A percentile compares a stretch with the other conserved stretches of the same genome.
Conservation (phyloP, 37 sponge, comb jelly and placozoan genomes). For the Sycon ciliatum region DNA sequence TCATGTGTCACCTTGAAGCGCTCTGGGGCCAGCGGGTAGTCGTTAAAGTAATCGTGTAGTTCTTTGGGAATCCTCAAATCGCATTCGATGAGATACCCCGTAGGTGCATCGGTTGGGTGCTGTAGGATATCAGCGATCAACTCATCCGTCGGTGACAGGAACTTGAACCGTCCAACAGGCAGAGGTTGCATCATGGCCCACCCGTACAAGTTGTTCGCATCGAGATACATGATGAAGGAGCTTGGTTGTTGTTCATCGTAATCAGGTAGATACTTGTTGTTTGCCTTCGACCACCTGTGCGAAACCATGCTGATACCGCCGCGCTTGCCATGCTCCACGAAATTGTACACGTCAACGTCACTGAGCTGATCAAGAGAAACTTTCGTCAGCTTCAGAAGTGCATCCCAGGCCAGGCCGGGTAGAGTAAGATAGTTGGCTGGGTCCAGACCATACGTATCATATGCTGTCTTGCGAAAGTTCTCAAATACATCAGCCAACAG, state of each 20-base stretch:
- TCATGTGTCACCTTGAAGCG: not conserved
- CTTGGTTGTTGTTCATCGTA: constrained; percentile 1
- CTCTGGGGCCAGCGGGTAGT: constrained; percentile 15
- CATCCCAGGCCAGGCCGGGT: constrained; percentile 21
- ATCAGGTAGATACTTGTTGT: constrained; percentile 10
- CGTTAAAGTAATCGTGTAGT: constrained; percentile 9
- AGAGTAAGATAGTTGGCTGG: constrained; percentile 15
- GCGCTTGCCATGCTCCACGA: constrained; percentile 5
- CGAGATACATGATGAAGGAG: not conserved
- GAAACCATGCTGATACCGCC: constrained; percentile 17
- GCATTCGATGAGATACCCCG: not conserved
- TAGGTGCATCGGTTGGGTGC: not conserved
- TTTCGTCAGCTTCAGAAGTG: constrained; percentile 1
- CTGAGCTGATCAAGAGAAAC: not conserved
- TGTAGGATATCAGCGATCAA: not conserved
- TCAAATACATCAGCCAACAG: constrained; percentile 12
- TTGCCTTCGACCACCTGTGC: constrained; percentile 1
- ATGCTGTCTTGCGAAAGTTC: not conserved
- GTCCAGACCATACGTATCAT: constrained; percentile 5
- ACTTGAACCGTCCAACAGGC: not conserved
- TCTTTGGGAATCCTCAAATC: not conserved
- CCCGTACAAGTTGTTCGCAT: not conserved
- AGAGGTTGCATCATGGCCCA: not conserved
- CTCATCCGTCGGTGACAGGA: not conserved
- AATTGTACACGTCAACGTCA: constrained; percentile 18